A percentile compares a stretch with the other conserved stretches of the same genome.
Evolutionary conservation across 2,113 vertebrate genomes (phyloP).

Genomic region (Phrynocephalus versicolor): DNA sequence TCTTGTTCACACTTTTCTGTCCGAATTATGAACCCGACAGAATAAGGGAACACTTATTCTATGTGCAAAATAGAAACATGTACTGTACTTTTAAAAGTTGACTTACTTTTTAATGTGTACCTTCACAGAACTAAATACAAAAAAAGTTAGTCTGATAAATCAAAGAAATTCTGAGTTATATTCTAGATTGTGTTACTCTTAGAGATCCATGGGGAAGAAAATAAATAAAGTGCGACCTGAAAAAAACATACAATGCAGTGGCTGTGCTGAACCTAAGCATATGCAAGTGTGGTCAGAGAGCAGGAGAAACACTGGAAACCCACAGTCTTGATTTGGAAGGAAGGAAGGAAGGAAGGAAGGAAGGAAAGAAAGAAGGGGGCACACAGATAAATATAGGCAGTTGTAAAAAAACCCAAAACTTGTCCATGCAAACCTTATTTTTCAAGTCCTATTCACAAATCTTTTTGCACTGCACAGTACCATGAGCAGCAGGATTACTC

Average conservation of each 20-base stretch:
- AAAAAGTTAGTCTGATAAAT: background rate
- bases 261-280: too few species aligned
- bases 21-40: background rate
- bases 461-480: background rate
- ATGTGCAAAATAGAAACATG: background rate
- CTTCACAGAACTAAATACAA: background rate
- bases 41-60: background rate
- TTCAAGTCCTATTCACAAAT: background rate
- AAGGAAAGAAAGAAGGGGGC: too few species aligned
- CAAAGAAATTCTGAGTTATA: background rate
- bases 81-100: background rate
- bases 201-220: background rate
- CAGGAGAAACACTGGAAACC: background rate
- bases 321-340: background rate
- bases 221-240: background rate
- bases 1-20: background rate
- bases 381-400: too few species aligned
- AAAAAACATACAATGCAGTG: background rate
- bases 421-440: background rate
- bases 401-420: background rate
- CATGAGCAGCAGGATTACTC: background rate
- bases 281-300: background rate
- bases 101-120: background rate
- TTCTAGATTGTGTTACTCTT: background rate
- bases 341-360: background rate